Evolutionary conservation across 2,888 invertebrate species (phyloP), one percentile per base, ranked within the genome.

Genomic region (Vannuccia rotundouncinata): DNA sequence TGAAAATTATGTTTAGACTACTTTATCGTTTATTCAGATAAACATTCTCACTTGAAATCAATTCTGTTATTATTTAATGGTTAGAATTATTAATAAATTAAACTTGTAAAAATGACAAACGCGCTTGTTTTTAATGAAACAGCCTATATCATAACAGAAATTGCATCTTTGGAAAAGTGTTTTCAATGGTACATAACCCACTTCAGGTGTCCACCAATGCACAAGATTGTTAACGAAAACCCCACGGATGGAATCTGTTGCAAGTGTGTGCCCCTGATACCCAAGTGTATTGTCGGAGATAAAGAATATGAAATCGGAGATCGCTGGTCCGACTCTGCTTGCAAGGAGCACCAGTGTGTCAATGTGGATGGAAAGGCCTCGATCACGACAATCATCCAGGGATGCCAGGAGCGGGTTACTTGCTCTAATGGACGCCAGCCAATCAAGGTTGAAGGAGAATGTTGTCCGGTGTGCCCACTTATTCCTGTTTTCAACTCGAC

Each of bases 191-290:
- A 59, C n/a, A 13, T 17, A 59, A 59, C n/a, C 13, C 27, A 25
- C 27, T 10, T 73, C n/a, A 77, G 77, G 27, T 77, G 77, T 59
- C 59, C 59, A 17, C 77, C 77, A 10, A 31, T 31, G 31, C 77
- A 77, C n/a, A 77, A 77, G 59, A 5, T 77, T 1, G 77, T 77
- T 1, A 59, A 77, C 27, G 77, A 59, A 17, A 45, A 45, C 27
- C 77, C 77, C 31, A 77, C 5, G 5, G 77, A 77, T 25, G 59
- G 59, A n/a, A n/a, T 77, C 27, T 77, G 77, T 25, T 77, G 77
- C 59, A 77, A 77, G 59, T 77, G 77, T 25, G 45, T 77, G 17
- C 22, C 31, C 1, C 2, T 29, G 31, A 27, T 31, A 5, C 77
- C 77, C 28, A 45, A 31, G 45, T 77, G 77, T 45, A 25, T 77